A percentile compares a stretch with the other conserved stretches of the same genome.
These are phyloP conservation scores for Magallana angulata DNA, from an alignment of 1,140 invertebrate species.

Conservation along the genomic window DNA sequence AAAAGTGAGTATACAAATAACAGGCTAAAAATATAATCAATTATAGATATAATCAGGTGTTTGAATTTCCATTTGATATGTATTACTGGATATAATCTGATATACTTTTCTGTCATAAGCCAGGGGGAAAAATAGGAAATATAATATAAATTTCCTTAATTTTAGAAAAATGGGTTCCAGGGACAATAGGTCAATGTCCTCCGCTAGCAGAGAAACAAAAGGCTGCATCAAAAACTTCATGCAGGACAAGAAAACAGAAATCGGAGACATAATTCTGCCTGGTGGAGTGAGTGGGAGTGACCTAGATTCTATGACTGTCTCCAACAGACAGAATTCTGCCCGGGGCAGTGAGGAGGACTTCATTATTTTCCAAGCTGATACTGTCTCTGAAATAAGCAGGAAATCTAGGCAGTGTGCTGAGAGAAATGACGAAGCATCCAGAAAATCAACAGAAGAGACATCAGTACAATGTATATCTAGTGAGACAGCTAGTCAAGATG, in stretches of 20 bases:
- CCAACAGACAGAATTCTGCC: neutral
- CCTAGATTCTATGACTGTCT: neutral
- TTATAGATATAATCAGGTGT: slow-evolving; percentile 58
- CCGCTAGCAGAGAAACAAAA: neutral
- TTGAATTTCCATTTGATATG: slow-evolving; percentile 57
- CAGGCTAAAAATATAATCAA: slow-evolving; percentile 48
- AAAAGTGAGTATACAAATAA: slow-evolving; percentile 46
- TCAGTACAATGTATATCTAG: neutral
- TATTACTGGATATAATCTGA: neutral
- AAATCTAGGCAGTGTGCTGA: neutral
- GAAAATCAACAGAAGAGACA: neutral
- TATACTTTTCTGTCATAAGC: neutral
- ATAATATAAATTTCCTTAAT: neutral
- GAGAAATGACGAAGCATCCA: neutral
- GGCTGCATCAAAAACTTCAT: neutral
- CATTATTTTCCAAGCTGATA: neutral
- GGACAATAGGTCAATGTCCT: neutral
- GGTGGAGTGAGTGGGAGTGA: neutral
- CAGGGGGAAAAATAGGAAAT: neutral
- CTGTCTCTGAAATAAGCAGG: neutral
- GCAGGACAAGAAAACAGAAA: neutral
- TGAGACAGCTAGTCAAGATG: slow-evolving; percentile 68
- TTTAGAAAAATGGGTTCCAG: neutral
- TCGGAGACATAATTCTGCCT: slow-evolving; percentile 16
- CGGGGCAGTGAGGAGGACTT: neutral